Evolutionary conservation across 2,797 vertebrate species (phyloP).

Genomic region (Pyrocephalus nanus): DNA sequence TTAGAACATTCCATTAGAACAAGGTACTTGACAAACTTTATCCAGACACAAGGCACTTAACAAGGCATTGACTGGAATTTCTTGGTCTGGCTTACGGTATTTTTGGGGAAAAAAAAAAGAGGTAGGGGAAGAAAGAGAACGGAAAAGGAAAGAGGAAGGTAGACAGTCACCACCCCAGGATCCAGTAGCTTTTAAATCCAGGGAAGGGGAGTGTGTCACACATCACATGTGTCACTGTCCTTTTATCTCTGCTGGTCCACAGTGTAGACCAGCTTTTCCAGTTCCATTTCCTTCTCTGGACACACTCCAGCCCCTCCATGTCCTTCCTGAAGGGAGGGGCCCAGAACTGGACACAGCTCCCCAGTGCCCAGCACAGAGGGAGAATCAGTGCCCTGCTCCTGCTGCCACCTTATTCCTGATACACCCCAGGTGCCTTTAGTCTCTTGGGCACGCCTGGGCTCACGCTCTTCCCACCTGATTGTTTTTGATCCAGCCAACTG

Average conservation of each 20-base stretch:
- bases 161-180: not conserved
- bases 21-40: not conserved
- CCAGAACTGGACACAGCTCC: not conserved
- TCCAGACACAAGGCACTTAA: not conserved
- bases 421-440: not conserved
- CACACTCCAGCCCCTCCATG: not conserved
- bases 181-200: not conserved
- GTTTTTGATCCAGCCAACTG: not conserved
- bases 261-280: not conserved
- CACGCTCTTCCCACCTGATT: rapidly evolving
- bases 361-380: not conserved
- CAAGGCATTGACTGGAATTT: not conserved
- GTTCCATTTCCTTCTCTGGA: not conserved
- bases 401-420: not conserved
- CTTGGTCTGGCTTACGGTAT: not conserved
- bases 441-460: not conserved
- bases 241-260: not conserved
- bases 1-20: not conserved
- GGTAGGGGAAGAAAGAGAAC: not conserved
- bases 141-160: not conserved
- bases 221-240: not conserved
- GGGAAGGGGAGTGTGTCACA: not conserved
- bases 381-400: not conserved
- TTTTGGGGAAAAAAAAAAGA: not conserved
- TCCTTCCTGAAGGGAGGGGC: not conserved